Conservation (phyloP, 2,113 vertebrate genomes). For the Entomyzon cyanotis region DNA sequence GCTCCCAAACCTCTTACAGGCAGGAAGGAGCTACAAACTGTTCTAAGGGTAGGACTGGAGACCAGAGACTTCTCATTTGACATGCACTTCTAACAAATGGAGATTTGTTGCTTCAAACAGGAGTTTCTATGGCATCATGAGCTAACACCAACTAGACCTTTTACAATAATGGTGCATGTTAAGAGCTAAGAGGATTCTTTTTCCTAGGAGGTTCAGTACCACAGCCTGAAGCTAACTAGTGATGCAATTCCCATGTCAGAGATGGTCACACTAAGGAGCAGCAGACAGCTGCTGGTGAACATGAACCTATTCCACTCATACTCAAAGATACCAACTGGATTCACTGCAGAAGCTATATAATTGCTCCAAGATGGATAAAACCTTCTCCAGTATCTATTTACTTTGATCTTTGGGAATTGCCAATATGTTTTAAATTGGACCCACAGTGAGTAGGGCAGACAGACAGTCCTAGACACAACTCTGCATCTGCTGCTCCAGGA, state of each 20-base stretch:
- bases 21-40: background rate
- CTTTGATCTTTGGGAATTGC: background rate
- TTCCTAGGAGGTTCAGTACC: background rate
- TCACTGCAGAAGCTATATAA: background rate
- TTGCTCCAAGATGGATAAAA: background rate
- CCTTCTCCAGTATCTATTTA: background rate
- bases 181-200: background rate
- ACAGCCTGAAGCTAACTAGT: background rate
- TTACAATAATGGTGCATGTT: background rate
- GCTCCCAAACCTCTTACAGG: background rate
- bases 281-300: background rate
- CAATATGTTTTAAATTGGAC: background rate
- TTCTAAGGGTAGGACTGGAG: background rate
- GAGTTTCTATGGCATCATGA: background rate
- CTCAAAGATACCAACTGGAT: background rate
- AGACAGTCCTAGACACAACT: background rate
- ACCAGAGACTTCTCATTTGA: background rate
- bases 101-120: background rate
- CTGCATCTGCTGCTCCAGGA: background rate
- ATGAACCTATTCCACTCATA: background rate
- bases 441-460: background rate
- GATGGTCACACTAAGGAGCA: background rate
- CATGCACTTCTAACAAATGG: background rate
- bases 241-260: fast-evolving
- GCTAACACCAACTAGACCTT: background rate